Percentiles rank a stretch among this genome's conserved stretches.
These are phyloP conservation scores for Drosophila leontia DNA, from an alignment of 1,140 invertebrate genomes.

Conservation along the genomic window DNA sequence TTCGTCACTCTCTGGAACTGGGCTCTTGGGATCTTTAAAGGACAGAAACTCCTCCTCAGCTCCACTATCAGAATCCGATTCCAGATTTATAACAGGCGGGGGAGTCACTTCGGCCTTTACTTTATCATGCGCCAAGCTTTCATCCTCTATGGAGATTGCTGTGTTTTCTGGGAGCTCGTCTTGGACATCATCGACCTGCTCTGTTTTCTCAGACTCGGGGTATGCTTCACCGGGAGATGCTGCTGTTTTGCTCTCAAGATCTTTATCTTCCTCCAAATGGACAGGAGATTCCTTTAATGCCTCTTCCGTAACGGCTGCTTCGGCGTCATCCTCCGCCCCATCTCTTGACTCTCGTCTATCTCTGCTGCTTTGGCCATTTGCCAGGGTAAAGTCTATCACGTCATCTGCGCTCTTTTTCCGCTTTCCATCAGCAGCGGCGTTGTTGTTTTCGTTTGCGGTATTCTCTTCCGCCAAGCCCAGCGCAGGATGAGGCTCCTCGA, in stretches of 20 bases:
- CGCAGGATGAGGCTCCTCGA: constrained; percentile 51
- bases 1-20: neutral
- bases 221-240: neutral
- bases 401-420: constrained; percentile 25
- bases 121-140: neutral
- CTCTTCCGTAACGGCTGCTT: neutral
- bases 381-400: constrained; percentile 41
- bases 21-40: constrained; percentile 18
- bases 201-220: neutral
- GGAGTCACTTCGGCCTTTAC: constrained; percentile 1
- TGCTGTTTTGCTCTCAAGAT: neutral
- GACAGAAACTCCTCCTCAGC: constrained; percentile 23
- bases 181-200: neutral
- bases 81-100: constrained; percentile 21
- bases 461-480: constrained; percentile 45
- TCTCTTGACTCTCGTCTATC: constrained; percentile 3
- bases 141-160: neutral
- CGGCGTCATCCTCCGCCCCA: neutral
- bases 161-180: neutral
- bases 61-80: constrained; percentile 12
- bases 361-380: constrained; percentile 29
- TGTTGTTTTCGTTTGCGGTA: constrained; percentile 17
- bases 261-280: neutral
- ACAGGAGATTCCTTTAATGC: constrained; percentile 2
- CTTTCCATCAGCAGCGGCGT: constrained; percentile 3